Percentiles rank a stretch among this genome's conserved stretches.
Conservation (phyloP, 2,888 invertebrate species). For the Bimastos eiseni region DNA sequence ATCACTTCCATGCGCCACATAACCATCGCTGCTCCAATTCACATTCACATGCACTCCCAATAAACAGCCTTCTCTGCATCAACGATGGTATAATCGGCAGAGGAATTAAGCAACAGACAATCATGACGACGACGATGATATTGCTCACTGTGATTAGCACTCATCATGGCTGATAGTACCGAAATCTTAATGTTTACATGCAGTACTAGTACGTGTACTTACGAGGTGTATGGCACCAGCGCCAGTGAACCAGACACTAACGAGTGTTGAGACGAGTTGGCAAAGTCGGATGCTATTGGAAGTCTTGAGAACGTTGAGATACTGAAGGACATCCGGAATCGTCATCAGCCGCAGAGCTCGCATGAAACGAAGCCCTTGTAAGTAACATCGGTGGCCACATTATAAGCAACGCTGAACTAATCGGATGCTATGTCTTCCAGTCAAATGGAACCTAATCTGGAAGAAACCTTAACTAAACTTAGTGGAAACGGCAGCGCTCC, state of each 20-base stretch:
- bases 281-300: slow-evolving; percentile 99
- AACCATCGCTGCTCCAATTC: too few relatives aligned
- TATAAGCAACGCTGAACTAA: not conserved
- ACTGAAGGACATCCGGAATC: slow-evolving; percentile 99
- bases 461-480: not conserved
- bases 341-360: slow-evolving; percentile 99
- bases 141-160: not conserved
- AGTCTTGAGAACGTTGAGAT: slow-evolving; percentile 99
- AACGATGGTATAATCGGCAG: too few relatives aligned
- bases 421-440: not conserved
- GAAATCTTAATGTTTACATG: not conserved
- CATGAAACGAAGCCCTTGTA: slow-evolving; percentile 95
- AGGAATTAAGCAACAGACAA: too few relatives aligned
- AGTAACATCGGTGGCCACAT: not conserved
- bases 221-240: slow-evolving; percentile 83
- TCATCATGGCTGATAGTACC: not conserved
- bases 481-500: too few relatives aligned
- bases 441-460: not conserved
- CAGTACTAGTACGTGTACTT: not conserved
- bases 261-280: slow-evolving; percentile 99
- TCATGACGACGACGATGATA: not conserved
- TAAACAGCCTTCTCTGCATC: too few relatives aligned
- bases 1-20: too few relatives aligned
- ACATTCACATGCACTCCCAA: too few relatives aligned
- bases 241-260: slow-evolving; percentile 99